Evolutionary conservation across 2,113 vertebrate genomes (phyloP).

Genomic region (Thamnaconus septentrionalis): DNA sequence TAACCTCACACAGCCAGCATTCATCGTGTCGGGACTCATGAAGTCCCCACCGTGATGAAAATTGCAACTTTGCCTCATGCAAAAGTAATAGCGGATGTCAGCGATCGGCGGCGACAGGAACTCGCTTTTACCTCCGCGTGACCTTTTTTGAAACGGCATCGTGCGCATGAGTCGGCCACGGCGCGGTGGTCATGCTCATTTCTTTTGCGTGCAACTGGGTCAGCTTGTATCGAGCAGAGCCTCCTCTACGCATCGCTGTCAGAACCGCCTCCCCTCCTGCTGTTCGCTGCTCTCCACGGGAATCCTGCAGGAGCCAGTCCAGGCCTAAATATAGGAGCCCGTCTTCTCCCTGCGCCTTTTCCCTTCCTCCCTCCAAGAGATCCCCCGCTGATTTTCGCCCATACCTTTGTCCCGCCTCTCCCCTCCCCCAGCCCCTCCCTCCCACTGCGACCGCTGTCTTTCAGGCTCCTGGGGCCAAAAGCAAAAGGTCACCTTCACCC

Average conservation of each 20-base stretch:
- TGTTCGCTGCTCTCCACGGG: constrained; percentile 43
- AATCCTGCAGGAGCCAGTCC: constrained; percentile 50
- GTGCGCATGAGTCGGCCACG: background rate
- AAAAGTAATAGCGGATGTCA: no score
- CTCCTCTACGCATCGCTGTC: constrained; percentile 25
- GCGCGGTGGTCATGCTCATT: background rate
- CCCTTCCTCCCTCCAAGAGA: constrained; percentile 5
- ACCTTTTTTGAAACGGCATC: no score
- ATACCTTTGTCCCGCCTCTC: background rate
- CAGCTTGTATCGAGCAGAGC: constrained; percentile 14
- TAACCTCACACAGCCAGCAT: no score
- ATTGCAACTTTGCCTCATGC: no score
- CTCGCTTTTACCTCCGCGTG: no score
- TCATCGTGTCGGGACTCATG: no score
- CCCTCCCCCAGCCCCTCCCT: constrained; percentile 9
- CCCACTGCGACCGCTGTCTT: background rate
- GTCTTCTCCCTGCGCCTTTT: constrained; percentile 2
- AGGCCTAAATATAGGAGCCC: constrained; percentile 60
- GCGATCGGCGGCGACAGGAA: no score
- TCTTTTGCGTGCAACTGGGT: constrained; percentile 31
- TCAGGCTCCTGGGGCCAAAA: constrained; percentile 23
- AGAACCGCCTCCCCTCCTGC: constrained; percentile 39
- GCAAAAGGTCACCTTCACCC: constrained; percentile 59
- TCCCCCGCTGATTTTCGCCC: constrained; percentile 6
- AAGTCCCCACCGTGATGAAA: no score